Base-by-base conservation (phyloP, 1,140 invertebrate genomes). In the Diploscapter pachys region DNA sequence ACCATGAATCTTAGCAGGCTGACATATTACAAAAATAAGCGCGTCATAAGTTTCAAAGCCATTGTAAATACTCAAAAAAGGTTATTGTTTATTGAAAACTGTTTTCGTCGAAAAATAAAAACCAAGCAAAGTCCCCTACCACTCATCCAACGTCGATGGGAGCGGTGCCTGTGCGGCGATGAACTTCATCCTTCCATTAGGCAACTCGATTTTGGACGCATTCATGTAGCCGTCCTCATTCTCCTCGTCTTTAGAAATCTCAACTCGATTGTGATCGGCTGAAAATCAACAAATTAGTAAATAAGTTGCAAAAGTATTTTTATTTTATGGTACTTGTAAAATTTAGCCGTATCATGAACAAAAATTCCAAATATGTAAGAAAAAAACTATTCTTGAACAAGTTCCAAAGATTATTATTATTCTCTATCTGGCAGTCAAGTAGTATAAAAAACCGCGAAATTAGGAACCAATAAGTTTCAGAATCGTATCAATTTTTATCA, bases 111-210 rank as follows among this genome's bases (percentile, higher is more conserved):
- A 31, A 31, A 31, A 31, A n/a, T 51, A 11, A 5, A 64, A 62
- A 64, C 5, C 6, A 8, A 8, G 3, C 62, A 62, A 62, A 31
- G 61, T 63, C 50, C 3, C 69, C 63, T 11, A 72, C 76, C 75
- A 78, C 49, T 78, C 75, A 4, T 78, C 75, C 5, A 78, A 54
- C 4, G 77, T 78, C 3, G 54, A 3, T 6, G 56, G 54, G 3
- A 78, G 63, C 2, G 77, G 77, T n/a, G 77, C 77, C 57, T 78
- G 77, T 2, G 77, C 77, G 3, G 77, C 77, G 53, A 78, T 78
- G 64, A 76, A 78, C 1, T 4, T 48, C 13, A 71, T 76, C 4
- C 56, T 65, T 5, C 74, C 66, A 48, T 63, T 63, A 13, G 74
- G 74, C 31, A 78, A 31, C 4, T 51, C 52, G 54, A 78, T 72